Conservation (phyloP, 1,140 invertebrate species). For the Zeugodacus cucurbitae region DNA sequence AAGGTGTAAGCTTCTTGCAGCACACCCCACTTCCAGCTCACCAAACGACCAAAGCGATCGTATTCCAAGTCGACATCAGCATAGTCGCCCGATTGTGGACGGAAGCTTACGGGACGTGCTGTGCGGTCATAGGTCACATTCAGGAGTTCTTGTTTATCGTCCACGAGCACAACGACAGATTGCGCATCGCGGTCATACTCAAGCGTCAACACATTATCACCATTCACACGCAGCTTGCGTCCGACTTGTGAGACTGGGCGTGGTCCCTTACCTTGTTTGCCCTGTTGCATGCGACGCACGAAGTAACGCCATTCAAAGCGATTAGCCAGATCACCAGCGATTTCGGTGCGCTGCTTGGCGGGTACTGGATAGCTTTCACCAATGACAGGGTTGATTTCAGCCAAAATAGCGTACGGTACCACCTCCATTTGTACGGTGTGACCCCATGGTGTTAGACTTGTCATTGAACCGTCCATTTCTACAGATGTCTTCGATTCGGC, state of each 20-base stretch:
- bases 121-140: conserved; percentile 93
- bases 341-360: conserved; percentile 87
- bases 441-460: conserved; percentile 82
- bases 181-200: conserved; percentile 92
- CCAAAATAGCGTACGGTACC: conserved; percentile 83
- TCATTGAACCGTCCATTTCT: conserved; percentile 84
- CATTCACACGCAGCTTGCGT: conserved; percentile 86
- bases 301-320: conserved; percentile 96
- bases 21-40: conserved; percentile 92
- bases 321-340: conserved; percentile 90
- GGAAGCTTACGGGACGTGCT: conserved; percentile 90
- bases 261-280: conserved; percentile 72
- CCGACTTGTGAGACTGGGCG: conserved; percentile 82
- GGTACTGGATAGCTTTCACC: conserved; percentile 92
- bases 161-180: conserved; percentile 90
- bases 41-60: conserved; percentile 89
- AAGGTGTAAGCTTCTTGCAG: conserved; percentile 89
- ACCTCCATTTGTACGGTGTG: conserved; percentile 88
- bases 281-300: conserved; percentile 75
- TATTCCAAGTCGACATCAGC: conserved; percentile 91
- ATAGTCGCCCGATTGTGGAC: conserved; percentile 85
- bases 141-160: conserved; percentile 87
- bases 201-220: conserved; percentile 89
- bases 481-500: conserved; percentile 83
- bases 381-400: conserved; percentile 83